Percentiles rank a stretch among this genome's conserved stretches.
Evolutionary conservation across 2,888 invertebrate species (phyloP).

Genomic region (Hypomecis atomaria): DNA sequence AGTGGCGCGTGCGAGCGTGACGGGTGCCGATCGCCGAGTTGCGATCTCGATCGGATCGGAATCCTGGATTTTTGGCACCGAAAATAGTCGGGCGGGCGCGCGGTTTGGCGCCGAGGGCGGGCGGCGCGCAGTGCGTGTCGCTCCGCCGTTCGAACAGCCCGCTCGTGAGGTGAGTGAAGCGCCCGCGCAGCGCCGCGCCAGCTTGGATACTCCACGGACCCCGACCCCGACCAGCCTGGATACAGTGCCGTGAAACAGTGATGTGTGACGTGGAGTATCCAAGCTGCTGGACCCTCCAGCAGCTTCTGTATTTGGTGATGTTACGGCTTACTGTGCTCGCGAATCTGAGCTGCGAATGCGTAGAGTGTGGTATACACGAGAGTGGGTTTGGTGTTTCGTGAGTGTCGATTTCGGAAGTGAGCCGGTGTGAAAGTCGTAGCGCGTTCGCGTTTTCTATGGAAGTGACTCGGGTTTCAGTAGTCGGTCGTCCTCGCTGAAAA

Average conservation of each 20-base stretch:
- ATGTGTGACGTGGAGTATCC: conserved; percentile 64
- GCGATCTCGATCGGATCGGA: conserved; percentile 71
- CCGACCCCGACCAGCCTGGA: conserved; percentile 38
- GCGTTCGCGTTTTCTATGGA: conserved; percentile 53
- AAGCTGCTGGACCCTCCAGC: conserved; percentile 60
- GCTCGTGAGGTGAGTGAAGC: conserved; percentile 78
- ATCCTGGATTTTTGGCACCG: conserved; percentile 83
- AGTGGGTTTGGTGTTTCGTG: conserved; percentile 39
- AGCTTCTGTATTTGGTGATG: conserved; percentile 52
- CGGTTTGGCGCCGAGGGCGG: conserved; percentile 69
- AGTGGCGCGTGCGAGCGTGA: conserved; percentile 67
- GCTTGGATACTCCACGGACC: conserved; percentile 66
- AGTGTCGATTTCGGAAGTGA: conserved; percentile 43
- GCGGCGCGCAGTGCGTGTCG: conserved; percentile 82
- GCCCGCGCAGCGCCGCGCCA: conserved; percentile 51
- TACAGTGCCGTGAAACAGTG: conserved; percentile 41
- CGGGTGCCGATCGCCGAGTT: conserved; percentile 56
- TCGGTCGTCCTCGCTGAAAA: conserved; percentile 81
- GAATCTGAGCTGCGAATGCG: conserved; percentile 42
- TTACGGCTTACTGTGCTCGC: conserved; percentile 50
- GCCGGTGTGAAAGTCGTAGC: conserved; percentile 46
- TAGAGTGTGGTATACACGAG: conserved; percentile 17
- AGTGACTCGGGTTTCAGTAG: conserved; percentile 80
- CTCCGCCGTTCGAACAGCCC: conserved; percentile 84
- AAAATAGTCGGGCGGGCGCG: conserved; percentile 82